Evolutionary conservation across 2,113 vertebrate species (phyloP).

Genomic region (Synodontis membranacea): DNA sequence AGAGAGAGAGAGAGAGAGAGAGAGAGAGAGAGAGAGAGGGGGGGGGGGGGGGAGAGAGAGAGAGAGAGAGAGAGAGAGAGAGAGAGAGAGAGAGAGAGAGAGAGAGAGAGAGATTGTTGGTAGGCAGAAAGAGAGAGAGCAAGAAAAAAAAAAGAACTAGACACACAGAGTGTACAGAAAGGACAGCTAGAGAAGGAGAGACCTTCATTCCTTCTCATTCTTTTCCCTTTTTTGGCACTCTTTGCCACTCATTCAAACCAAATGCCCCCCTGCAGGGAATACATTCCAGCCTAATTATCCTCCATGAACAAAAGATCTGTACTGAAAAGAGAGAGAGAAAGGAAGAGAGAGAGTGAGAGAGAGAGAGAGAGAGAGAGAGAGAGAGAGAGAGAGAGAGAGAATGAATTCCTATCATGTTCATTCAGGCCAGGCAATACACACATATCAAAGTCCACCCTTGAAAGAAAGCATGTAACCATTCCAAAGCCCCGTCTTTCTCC

Average conservation of each 20-base stretch:
- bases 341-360: conserved; percentile 52
- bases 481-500: not conserved
- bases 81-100: no score
- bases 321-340: conserved; percentile 54
- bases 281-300: conserved; percentile 72
- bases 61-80: no score
- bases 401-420: conserved; percentile 66
- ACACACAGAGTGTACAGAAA: no score
- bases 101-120: no score
- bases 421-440: conserved; percentile 63
- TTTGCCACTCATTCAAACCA: conserved; percentile 40
- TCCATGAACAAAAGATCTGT: conserved; percentile 66
- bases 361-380: conserved; percentile 52
- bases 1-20: no score
- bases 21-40: no score
- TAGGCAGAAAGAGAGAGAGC: no score
- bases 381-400: conserved; percentile 55
- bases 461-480: not conserved
- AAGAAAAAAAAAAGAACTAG: no score
- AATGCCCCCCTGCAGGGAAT: conserved; percentile 63
- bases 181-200: conserved; percentile 23
- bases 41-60: no score
- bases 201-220: conserved; percentile 28
- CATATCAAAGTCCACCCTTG: conserved; percentile 56
- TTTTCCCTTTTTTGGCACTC: conserved; percentile 38